phyloP scores from a whole-genome alignment of 1,140 invertebrate genomes.

The Drosophila micromelanica region DNA sequence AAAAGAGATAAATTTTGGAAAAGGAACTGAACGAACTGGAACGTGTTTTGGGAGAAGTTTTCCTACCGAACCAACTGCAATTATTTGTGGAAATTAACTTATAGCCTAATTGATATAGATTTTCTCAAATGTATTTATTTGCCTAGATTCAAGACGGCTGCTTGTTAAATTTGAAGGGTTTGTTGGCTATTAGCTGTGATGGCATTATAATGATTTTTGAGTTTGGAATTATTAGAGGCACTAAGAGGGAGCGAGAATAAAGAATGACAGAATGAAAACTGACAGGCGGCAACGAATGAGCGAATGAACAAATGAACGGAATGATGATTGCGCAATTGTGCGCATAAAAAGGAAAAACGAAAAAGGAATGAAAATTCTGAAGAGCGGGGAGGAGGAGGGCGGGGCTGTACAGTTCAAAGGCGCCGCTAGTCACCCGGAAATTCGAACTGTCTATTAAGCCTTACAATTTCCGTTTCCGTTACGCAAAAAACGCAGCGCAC shows the following conservation, averaged over 20 bases:
- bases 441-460: constrained; percentile 80
- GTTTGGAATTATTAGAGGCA: constrained; percentile 37
- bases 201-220: constrained; percentile 21
- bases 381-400: background rate
- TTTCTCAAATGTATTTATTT: too few relatives aligned
- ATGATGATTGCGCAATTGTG: constrained; percentile 68
- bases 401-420: constrained; percentile 28
- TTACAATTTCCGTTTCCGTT: constrained; percentile 80
- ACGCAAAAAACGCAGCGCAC: constrained; percentile 34
- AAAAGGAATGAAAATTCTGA: background rate
- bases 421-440: constrained; percentile 55
- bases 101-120: too few relatives aligned
- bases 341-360: constrained; percentile 1
- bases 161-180: background rate
- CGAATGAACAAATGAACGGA: background rate
- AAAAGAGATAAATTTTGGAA: too few relatives aligned
- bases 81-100: too few relatives aligned
- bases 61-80: too few relatives aligned
- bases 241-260: background rate
- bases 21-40: too few relatives aligned
- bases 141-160: too few relatives aligned
- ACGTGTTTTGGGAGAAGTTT: too few relatives aligned
- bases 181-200: background rate
- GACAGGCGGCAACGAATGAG: background rate
- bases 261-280: background rate